Evolutionary conservation across 2,113 vertebrate genomes (phyloP), one percentile per base, ranked within the genome.

Genomic region (Aphyosemion australe): DNA sequence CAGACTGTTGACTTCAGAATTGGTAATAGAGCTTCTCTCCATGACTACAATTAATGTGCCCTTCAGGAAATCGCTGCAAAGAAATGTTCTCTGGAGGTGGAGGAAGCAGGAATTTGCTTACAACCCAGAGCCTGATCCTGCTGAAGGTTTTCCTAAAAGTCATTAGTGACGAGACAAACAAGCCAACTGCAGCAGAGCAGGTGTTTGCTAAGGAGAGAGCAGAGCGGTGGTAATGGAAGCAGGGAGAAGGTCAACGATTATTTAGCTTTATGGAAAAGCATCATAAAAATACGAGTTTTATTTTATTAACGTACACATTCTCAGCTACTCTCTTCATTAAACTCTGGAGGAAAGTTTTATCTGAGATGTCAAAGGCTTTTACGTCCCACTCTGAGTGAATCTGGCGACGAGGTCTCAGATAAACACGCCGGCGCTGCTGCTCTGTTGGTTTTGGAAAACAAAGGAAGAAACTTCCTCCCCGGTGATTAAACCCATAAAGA

Each of bases 41-140:
- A 32, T 18, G 52, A 50, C 48, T 19, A n/a, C 34, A 43, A 75
- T 77, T 75, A 82, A 79, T 54, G 57, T 52, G 48, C 53, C 69
- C 56, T 72, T 68, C 39, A 72, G 46, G 42, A 69, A 59, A 48
- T 68, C 20, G 43, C 48, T 32, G 54, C 20, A 48, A 26, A 19
- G 45, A n/a, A 7, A 8, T 7, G 45, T n/a, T 46, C 15, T 7
- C 41, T 42, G 41, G 41, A 42, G 2, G 2, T 13, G 11, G 41
- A 42, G 12, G 41, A 42, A 42, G 12, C 41, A 11, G 11, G 41
- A 42, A 13, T 2, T 13, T 12, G 10, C 41, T 42, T 42, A 12
- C 41, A 42, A 19, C n/a, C 18, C 16, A 6, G 43, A 45, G 6
- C 4, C 13, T 6, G 47, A 20, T 31, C 14, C 51, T 32, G 63